phyloP scores from a whole-genome alignment of 2,888 invertebrate genomes.

The Gymnosoma rotundatum region DNA sequence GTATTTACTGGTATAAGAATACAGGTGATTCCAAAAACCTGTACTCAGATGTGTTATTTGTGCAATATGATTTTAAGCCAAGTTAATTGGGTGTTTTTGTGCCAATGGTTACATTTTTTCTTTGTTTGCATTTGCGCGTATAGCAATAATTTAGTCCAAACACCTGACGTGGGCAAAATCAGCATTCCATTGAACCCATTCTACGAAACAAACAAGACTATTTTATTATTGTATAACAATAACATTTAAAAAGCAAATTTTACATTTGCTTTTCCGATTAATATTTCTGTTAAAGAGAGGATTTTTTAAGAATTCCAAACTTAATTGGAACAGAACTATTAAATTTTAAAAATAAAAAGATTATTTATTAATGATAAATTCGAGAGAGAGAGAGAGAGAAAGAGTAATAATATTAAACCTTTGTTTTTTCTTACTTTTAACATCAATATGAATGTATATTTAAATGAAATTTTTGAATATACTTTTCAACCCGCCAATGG shows the following conservation, averaged over 20 bases:
- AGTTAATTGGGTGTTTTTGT: slow-evolving; percentile 36
- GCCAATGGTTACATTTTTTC: neutral
- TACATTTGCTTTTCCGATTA: neutral
- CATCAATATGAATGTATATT: no score
- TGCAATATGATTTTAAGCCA: slow-evolving; percentile 38
- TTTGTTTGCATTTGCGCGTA: slow-evolving; percentile 31
- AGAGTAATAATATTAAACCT: no score
- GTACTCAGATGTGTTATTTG: slow-evolving; percentile 35
- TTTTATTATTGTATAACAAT: neutral
- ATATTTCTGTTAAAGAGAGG: no score
- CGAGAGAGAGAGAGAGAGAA: no score
- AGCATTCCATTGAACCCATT: slow-evolving; percentile 39
- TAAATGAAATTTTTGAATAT: no score
- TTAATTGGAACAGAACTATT: no score
- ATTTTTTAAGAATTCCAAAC: no score
- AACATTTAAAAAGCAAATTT: neutral
- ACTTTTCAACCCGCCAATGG: no score
- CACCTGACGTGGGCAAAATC: slow-evolving; percentile 56
- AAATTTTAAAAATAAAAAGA: no score
- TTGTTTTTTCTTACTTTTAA: no score
- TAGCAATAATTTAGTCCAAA: slow-evolving; percentile 36
- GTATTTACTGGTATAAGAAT: neutral
- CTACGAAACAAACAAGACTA: neutral
- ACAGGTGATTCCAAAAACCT: slow-evolving; percentile 24
- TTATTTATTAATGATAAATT: no score